Evolutionary conservation across 92 coral and sea anemone species (phyloP).

Genomic region (Parazoanthus darwini): DNA sequence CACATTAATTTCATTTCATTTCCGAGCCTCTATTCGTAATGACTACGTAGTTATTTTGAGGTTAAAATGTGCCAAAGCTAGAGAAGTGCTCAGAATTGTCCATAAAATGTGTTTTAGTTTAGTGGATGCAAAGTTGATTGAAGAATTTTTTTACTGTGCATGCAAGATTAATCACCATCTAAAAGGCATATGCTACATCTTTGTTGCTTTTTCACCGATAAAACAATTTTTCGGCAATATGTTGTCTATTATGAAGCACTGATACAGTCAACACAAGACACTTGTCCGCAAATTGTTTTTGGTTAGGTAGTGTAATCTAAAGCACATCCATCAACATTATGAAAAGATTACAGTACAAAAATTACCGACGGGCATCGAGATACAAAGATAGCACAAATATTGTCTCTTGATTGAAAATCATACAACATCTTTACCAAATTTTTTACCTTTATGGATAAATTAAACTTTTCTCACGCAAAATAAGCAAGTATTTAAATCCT

Average conservation of each 20-base stretch:
- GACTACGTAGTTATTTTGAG: slow-evolving; percentile 5
- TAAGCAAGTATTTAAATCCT: not conserved
- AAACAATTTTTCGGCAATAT: not conserved
- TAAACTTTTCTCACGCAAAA: not conserved
- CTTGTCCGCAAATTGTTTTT: slow-evolving; percentile 1
- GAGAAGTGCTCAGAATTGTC: not conserved
- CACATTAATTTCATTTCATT: slow-evolving; percentile 22
- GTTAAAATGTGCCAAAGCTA: not conserved
- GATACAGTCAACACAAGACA: not conserved
- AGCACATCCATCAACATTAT: not conserved
- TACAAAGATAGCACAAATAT: not conserved
- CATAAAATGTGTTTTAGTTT: not conserved
- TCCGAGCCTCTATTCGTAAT: slow-evolving; percentile 14
- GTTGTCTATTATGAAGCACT: not conserved
- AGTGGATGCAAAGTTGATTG: not conserved
- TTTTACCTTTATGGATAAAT: too few species aligned
- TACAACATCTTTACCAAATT: not conserved
- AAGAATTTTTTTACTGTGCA: not conserved
- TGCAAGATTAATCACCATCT: too few species aligned
- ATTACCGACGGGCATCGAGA: not conserved
- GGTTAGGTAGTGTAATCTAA: not conserved
- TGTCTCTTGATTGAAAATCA: not conserved
- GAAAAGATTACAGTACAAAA: not conserved
- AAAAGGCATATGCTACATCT: not conserved
- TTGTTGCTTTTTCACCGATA: not conserved